A percentile compares a stretch with the other conserved stretches of the same genome.
phyloP scores from a whole-genome alignment of 2,113 vertebrate species.

The Gymnocephalus cernua region DNA sequence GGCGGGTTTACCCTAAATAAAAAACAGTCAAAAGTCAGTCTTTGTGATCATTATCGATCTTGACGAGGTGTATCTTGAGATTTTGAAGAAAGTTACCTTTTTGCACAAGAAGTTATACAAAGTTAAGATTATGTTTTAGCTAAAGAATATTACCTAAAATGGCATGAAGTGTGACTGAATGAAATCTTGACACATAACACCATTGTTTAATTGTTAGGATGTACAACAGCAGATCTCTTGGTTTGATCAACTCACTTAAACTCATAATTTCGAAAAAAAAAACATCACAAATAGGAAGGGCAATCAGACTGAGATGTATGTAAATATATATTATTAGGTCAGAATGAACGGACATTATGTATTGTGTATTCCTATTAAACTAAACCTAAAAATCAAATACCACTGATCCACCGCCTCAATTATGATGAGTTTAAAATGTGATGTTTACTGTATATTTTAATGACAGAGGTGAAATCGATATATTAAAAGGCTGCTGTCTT shows the following conservation, averaged over 20 bases:
- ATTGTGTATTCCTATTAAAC: neutral
- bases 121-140: too few relatives aligned
- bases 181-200: too few relatives aligned
- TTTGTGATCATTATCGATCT: too few relatives aligned
- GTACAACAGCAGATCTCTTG: neutral
- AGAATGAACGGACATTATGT: neutral
- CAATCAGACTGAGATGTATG: neutral
- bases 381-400: too few relatives aligned
- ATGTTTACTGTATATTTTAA: neutral
- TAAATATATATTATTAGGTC: neutral
- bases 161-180: too few relatives aligned
- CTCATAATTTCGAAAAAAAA: neutral
- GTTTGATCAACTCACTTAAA: neutral
- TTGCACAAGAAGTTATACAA: too few relatives aligned
- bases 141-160: too few relatives aligned
- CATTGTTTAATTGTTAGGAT: neutral
- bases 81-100: too few relatives aligned
- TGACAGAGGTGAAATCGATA: neutral
- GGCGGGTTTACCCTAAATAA: neutral
- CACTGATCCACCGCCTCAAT: too few relatives aligned
- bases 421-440: neutral
- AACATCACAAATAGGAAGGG: neutral
- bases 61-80: too few relatives aligned
- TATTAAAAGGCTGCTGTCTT: neutral
- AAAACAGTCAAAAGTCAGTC: neutral